Percentiles rank a stretch among this genome's conserved stretches.
phyloP scores from a whole-genome alignment of 2,888 invertebrate genomes.

The Neuroscelio doddi region DNA sequence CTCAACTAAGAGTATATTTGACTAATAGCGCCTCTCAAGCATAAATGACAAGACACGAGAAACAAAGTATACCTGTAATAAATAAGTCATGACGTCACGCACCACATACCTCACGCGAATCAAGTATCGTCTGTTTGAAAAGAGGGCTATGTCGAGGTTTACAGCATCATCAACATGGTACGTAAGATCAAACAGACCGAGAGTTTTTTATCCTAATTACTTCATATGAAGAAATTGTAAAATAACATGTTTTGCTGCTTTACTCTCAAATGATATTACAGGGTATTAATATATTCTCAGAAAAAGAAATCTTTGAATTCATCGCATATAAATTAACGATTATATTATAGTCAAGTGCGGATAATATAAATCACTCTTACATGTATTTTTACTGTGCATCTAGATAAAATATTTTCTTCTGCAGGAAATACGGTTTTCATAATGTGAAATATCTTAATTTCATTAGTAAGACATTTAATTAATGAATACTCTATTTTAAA shows the following conservation, averaged over 20 bases:
- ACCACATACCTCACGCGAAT: constrained; percentile 63
- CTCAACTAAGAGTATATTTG: constrained; percentile 33
- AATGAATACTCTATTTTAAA: no score
- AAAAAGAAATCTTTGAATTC: constrained; percentile 12
- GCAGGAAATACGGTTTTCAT: no score
- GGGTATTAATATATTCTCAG: not conserved
- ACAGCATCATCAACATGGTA: constrained; percentile 54
- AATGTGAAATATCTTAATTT: no score
- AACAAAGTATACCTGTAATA: constrained; percentile 52
- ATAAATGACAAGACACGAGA: constrained; percentile 45
- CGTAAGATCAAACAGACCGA: constrained; percentile 64
- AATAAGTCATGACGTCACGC: constrained; percentile 65
- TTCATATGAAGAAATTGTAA: constrained; percentile 51
- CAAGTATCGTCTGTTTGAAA: constrained; percentile 29
- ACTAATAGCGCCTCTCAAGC: constrained; percentile 43
- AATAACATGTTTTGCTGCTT: constrained; percentile 46
- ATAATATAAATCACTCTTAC: no score
- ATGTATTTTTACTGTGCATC: no score
- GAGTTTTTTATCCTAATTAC: constrained; percentile 64
- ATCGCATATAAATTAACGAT: constrained; percentile 15
- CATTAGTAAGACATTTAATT: no score
- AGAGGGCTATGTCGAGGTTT: constrained; percentile 36
- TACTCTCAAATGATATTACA: constrained; percentile 17
- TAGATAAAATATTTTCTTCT: no score
- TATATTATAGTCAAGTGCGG: no score